phyloP scores from a whole-genome alignment of 2,797 vertebrate genomes.

The Coregonus suidteri region DNA sequence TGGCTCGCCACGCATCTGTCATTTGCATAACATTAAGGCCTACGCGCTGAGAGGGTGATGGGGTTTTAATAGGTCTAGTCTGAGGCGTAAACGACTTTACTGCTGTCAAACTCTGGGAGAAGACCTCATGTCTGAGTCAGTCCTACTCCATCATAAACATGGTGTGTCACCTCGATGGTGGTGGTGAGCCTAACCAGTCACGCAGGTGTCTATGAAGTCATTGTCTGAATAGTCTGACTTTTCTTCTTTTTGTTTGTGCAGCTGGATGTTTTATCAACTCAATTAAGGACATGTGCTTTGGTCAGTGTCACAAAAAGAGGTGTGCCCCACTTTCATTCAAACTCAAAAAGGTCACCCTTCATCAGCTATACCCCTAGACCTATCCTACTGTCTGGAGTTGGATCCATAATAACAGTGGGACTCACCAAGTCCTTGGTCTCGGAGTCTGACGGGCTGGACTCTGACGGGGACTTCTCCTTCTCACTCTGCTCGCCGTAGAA shows the following conservation, averaged over 20 bases:
- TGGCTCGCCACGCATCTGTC: conserved; percentile 53
- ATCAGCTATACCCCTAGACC: not conserved
- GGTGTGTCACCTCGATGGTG: conserved; percentile 16
- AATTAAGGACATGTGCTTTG: not conserved
- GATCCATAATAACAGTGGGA: not conserved
- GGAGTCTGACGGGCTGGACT: conserved; percentile 85
- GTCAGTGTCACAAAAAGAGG: not conserved
- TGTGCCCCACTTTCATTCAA: not conserved
- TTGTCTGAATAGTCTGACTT: conserved; percentile 37
- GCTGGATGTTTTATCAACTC: not conserved
- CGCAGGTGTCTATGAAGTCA: conserved; percentile 61
- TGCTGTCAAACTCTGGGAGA: conserved; percentile 59
- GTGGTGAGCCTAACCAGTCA: conserved; percentile 60
- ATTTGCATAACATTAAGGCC: conserved; percentile 60
- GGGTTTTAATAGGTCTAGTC: conserved; percentile 70
- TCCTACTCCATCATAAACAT: conserved; percentile 56
- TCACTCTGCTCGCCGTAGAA: conserved; percentile 96
- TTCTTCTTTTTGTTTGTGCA: conserved; percentile 30
- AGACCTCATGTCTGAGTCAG: conserved; percentile 46
- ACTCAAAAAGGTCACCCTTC: not conserved
- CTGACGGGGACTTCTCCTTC: conserved; percentile 95
- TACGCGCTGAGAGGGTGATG: conserved; percentile 40
- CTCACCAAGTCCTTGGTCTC: conserved; percentile 90
- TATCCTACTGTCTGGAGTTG: not conserved
- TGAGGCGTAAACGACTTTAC: conserved; percentile 61